A percentile compares a stretch with the other conserved stretches of the same genome.
phyloP scores from a whole-genome alignment of 2,888 invertebrate species.

The Eudasyphora cyanicolor region DNA sequence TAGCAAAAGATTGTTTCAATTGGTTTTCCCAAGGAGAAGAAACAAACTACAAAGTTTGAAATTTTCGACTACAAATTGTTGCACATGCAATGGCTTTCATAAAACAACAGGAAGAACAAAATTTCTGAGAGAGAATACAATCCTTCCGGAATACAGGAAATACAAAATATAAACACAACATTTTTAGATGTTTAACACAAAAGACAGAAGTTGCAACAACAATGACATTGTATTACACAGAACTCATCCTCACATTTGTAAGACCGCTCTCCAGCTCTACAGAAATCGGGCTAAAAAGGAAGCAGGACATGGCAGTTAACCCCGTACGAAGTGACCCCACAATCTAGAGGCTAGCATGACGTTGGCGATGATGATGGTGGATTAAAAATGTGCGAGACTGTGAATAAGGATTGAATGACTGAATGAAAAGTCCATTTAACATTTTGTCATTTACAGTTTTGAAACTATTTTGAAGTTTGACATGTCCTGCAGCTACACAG shows the following conservation, averaged over 20 bases:
- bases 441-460: constrained; percentile 79
- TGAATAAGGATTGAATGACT: constrained; percentile 27
- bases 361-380: background rate
- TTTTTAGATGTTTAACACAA: background rate
- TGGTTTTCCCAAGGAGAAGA: too few relatives aligned
- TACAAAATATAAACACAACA: constrained; percentile 18
- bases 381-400: background rate
- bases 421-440: constrained; percentile 75
- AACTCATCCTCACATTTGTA: background rate
- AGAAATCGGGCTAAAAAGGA: background rate
- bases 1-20: too few relatives aligned
- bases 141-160: constrained; percentile 8
- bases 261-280: background rate
- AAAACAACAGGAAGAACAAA: background rate
- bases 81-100: background rate
- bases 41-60: background rate
- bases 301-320: background rate
- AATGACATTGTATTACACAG: constrained; percentile 5
- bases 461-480: constrained; percentile 77
- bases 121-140: background rate
- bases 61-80: background rate
- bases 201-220: background rate
- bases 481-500: constrained; percentile 70
- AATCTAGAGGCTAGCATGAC: too few relatives aligned
- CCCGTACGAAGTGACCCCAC: background rate